Base-by-base conservation (phyloP, 2,888 invertebrate genomes). In the Ochropleura leucogaster region DNA sequence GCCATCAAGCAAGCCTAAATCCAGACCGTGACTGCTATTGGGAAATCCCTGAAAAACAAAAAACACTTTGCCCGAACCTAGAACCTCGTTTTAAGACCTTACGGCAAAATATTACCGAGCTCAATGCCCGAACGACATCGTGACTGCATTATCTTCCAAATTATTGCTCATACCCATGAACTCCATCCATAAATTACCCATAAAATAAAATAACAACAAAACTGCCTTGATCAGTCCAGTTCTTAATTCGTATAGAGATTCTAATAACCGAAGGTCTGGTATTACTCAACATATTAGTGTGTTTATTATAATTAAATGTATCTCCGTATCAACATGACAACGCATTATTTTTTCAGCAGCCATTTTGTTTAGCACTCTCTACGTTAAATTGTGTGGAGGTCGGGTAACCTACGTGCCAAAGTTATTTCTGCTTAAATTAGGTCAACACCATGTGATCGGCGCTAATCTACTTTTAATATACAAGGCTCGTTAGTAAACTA, bases 361-460 rank as follows among this genome's bases (percentile, higher is more conserved):
- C 59, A 66, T 71, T 68, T 60, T 74, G 42, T 68, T 77, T 82
- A 69, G 60, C 78, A 72, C 59, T 44, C 42, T 46, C 8, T 16
- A 47, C 46, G 10, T 76, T 57, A 42, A 64, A 53, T 60, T 12
- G 46, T 42, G 47, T 40, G 20, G 44, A 77, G 65, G 70, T 49
- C 64, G 42, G 60, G 16, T 55, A 53, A 51, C 53, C 68, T 60
- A 73, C 44, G 60, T 30, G 51, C 42, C 12, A 51, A 66, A 80
- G 72, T 78, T 79, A 74, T 82, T 76, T 79, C 64, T 66, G 69
- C 30, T 57, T 10, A 66, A 84, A 85, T 78, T 79, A 77, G 82
- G 82, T 85, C 83, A 78, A 63, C 82, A 65, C 64, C 82, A 67
- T 84, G 64, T 74, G 60, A 73, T 77, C 63, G 59, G 62, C 44